These are phyloP conservation scores for Pissodes strobi DNA, from an alignment of 1,140 invertebrate genomes.

Conservation along the genomic window DNA sequence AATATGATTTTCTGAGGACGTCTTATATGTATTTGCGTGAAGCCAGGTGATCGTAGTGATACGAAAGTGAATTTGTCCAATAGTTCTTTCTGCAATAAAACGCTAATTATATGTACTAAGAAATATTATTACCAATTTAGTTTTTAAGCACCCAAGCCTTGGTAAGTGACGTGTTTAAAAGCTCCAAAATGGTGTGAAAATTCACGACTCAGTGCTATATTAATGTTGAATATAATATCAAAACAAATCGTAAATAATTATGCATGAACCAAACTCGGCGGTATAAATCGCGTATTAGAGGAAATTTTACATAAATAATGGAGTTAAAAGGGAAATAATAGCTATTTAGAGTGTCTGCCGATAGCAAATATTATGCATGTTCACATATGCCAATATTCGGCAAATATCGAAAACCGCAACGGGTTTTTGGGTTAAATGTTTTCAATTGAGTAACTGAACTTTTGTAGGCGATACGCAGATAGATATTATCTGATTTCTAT, in stretches of 20 bases:
- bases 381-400: conserved; percentile 22
- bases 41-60: too few species aligned
- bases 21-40: too few species aligned
- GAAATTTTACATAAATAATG: conserved; percentile 37
- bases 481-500: too few species aligned
- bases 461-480: too few species aligned
- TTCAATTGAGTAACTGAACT: too few species aligned
- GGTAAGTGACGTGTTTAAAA: neutral
- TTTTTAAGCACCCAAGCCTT: neutral
- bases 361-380: conserved; percentile 27
- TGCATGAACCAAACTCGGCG: conserved; percentile 16
- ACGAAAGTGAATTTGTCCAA: too few species aligned
- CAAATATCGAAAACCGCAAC: conserved; percentile 16
- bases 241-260: conserved; percentile 36
- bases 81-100: too few species aligned
- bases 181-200: conserved; percentile 12
- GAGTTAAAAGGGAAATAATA: conserved; percentile 38
- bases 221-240: conserved; percentile 32
- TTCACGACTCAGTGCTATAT: conserved; percentile 9
- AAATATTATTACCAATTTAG: too few species aligned
- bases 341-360: conserved; percentile 33
- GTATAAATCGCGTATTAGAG: conserved; percentile 31
- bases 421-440: neutral
- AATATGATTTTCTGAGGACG: too few species aligned
- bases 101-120: too few species aligned